Evolutionary conservation across 1,140 invertebrate genomes (phyloP).

Genomic region (Thrips palmi): DNA sequence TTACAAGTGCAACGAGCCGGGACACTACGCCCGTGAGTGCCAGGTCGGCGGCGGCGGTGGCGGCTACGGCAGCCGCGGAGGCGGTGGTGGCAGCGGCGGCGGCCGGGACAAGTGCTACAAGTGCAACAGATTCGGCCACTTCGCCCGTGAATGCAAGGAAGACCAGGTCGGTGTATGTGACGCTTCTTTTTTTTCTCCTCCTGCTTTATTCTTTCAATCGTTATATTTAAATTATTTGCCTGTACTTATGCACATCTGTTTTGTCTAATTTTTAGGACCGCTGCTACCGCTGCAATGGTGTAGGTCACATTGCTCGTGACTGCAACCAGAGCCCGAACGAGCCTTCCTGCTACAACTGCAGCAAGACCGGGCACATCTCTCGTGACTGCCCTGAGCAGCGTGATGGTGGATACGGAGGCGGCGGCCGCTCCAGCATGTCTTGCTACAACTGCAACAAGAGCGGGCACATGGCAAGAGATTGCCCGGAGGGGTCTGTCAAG

Average conservation of each 20-base stretch:
- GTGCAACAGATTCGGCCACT: conserved; percentile 84
- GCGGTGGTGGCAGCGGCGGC: conserved; percentile 28
- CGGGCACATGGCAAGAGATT: conserved; percentile 77
- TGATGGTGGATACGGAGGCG: conserved; percentile 26
- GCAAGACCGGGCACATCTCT: conserved; percentile 73
- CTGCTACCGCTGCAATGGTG: conserved; percentile 68
- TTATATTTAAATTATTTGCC: not conserved
- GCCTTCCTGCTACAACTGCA: conserved; percentile 75
- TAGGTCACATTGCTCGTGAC: conserved; percentile 78
- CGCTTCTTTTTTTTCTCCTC: not conserved
- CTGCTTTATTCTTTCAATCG: not conserved
- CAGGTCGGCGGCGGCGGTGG: conserved; percentile 26
- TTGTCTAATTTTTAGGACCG: conserved; percentile 30
- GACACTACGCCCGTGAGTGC: conserved; percentile 70
- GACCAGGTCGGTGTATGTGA: conserved; percentile 26
- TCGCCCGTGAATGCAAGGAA: conserved; percentile 80
- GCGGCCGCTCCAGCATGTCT: conserved; percentile 28
- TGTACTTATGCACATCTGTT: not conserved
- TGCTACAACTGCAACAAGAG: conserved; percentile 82
- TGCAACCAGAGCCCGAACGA: conserved; percentile 63
- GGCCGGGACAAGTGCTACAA: conserved; percentile 79
- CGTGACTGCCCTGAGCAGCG: conserved; percentile 67
- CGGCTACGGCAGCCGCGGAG: conserved; percentile 23
- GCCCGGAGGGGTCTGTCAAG: conserved; percentile 56
- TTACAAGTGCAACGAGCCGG: conserved; percentile 74